Evolutionary conservation across 2,888 invertebrate species (phyloP).

Genomic region (Apomyelois bistriatella): DNA sequence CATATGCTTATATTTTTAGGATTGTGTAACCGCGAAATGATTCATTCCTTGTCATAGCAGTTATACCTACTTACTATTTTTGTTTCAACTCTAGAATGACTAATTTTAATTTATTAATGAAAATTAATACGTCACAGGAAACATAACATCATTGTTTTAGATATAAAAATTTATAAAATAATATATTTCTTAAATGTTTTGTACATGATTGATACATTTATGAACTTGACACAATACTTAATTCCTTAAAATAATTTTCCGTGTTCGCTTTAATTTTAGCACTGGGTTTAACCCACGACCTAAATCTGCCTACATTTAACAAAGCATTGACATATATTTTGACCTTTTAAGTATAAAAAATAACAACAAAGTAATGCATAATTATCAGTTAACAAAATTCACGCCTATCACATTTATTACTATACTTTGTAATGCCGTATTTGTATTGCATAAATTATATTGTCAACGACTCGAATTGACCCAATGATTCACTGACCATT

Average conservation of each 20-base stretch:
- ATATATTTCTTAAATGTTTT: no score
- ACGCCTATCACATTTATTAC: constrained; percentile 34
- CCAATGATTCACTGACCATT: constrained; percentile 75
- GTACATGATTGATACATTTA: no score
- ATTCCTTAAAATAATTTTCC: not conserved
- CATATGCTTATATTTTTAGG: not conserved
- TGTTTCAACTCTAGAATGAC: not conserved
- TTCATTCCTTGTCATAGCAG: not conserved
- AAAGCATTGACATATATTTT: constrained; percentile 54
- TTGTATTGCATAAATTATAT: constrained; percentile 64
- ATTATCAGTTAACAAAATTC: constrained; percentile 32
- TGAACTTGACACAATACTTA: no score
- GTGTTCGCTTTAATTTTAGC: not conserved
- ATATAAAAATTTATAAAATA: not conserved
- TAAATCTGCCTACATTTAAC: constrained; percentile 38
- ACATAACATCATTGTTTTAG: not conserved
- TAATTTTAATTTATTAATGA: constrained; percentile 2
- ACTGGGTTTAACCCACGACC: not conserved
- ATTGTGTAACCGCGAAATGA: not conserved
- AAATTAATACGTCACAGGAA: not conserved
- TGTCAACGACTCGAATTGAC: constrained; percentile 72
- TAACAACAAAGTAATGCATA: not conserved
- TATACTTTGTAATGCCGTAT: constrained; percentile 41
- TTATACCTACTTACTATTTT: not conserved
- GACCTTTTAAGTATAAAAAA: constrained; percentile 21